Evolutionary conservation across 1,140 invertebrate genomes (phyloP).

Genomic region (Coptotermes formosanus): DNA sequence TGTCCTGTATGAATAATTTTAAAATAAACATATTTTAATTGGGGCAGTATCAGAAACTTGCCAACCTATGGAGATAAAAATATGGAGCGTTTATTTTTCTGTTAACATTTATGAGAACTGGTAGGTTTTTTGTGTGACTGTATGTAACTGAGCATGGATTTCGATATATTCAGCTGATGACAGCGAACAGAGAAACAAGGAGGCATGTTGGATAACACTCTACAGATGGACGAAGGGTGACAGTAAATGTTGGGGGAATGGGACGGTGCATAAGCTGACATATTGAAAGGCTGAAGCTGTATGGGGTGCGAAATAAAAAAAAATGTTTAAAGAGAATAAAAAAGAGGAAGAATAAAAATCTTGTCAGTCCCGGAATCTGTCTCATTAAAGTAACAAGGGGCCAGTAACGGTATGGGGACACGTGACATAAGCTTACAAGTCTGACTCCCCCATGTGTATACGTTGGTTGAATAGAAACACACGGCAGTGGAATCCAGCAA

Average conservation of each 20-base stretch:
- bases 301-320: background rate
- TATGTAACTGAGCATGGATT: too few relatives aligned
- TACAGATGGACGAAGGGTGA: background rate
- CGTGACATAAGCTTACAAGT: background rate
- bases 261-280: background rate
- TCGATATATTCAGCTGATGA: too few relatives aligned
- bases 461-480: background rate
- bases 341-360: background rate
- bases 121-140: too few relatives aligned
- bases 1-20: too few relatives aligned
- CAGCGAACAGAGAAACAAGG: background rate
- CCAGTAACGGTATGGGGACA: slow-evolving; percentile 1
- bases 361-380: slow-evolving; percentile 10
- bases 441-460: background rate
- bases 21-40: too few relatives aligned
- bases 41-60: too few relatives aligned
- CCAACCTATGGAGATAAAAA: too few relatives aligned
- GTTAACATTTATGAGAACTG: too few relatives aligned
- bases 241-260: too few relatives aligned
- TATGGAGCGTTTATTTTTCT: too few relatives aligned
- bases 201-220: background rate
- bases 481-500: background rate
- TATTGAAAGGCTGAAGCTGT: background rate
- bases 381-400: slow-evolving; percentile 5
- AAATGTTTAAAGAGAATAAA: background rate